Evolutionary conservation across 2,888 invertebrate species (phyloP).

Genomic region (Phorcus lineatus): DNA sequence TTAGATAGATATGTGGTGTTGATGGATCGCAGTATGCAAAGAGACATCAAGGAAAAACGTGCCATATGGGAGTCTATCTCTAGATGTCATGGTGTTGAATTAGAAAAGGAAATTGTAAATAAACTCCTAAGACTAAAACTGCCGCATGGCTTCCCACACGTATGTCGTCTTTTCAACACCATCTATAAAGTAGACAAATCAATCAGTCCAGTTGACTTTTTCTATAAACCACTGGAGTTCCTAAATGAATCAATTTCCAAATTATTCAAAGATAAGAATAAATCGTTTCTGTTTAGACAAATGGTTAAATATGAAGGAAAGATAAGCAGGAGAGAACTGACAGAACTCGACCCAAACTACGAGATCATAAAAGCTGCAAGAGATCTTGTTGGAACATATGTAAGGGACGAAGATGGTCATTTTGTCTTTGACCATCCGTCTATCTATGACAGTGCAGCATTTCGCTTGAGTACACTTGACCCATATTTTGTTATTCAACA

Average conservation of each 20-base stretch:
- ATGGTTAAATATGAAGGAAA: neutral
- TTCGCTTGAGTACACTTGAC: neutral
- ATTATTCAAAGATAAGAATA: neutral
- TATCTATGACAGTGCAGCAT: neutral
- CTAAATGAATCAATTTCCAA: neutral
- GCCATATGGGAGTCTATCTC: neutral
- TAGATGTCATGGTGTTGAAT: neutral
- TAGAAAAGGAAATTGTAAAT: neutral
- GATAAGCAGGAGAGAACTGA: neutral
- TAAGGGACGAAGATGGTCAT: neutral
- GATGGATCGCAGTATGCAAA: neutral
- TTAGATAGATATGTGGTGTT: neutral
- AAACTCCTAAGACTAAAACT: neutral
- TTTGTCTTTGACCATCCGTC: neutral
- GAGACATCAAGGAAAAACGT: neutral
- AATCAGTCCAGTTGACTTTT: neutral
- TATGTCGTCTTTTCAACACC: neutral
- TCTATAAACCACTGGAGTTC: neutral
- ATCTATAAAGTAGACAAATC: neutral
- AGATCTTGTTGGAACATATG: neutral
- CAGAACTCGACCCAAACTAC: neutral
- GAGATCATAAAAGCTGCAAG: neutral
- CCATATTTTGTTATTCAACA: neutral
- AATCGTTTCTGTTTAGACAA: neutral
- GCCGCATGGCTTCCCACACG: neutral